Conservation (phyloP, 2,888 invertebrate genomes). For the Crossocerus cetratus region DNA sequence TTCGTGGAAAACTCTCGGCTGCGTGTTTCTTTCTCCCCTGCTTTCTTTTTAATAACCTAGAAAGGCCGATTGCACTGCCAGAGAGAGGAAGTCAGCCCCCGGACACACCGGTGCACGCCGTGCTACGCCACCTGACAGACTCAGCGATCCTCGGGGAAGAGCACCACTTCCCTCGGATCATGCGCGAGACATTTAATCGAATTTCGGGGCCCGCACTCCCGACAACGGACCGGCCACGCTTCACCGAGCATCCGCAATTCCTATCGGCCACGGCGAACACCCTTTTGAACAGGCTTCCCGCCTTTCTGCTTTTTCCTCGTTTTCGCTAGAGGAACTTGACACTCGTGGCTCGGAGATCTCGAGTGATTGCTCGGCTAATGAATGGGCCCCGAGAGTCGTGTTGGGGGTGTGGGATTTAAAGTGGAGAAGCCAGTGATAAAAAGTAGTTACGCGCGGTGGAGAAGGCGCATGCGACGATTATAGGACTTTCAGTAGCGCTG, state of each 20-base stretch:
- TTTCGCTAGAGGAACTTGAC: too few species aligned
- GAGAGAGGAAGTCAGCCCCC: constrained; percentile 32
- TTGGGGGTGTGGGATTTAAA: too few species aligned
- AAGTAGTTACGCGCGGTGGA: too few species aligned
- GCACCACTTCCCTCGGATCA: constrained; percentile 69
- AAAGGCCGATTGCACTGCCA: constrained; percentile 57
- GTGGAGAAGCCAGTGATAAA: too few species aligned
- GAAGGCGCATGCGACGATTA: too few species aligned
- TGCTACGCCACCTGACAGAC: constrained; percentile 73
- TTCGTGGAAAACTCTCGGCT: constrained; percentile 14
- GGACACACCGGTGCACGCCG: constrained; percentile 61
- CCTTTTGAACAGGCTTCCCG: too few species aligned
- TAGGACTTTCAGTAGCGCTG: too few species aligned
- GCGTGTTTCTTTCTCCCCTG: constrained; percentile 31
- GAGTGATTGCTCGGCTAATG: too few species aligned
- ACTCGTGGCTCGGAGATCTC: too few species aligned
- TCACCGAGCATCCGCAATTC: constrained; percentile 19
- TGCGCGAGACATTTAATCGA: constrained; percentile 72
- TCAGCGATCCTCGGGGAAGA: constrained; percentile 72
- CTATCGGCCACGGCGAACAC: too few species aligned
- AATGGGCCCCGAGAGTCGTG: too few species aligned
- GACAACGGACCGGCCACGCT: constrained; percentile 58
- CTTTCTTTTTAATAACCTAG: constrained; percentile 65
- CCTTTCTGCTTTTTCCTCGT: too few species aligned
- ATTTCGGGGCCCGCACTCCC: constrained; percentile 65